These are phyloP conservation scores for Scrobipalpa atriplicella DNA, from an alignment of 2,888 invertebrate genomes.

Conservation along the genomic window DNA sequence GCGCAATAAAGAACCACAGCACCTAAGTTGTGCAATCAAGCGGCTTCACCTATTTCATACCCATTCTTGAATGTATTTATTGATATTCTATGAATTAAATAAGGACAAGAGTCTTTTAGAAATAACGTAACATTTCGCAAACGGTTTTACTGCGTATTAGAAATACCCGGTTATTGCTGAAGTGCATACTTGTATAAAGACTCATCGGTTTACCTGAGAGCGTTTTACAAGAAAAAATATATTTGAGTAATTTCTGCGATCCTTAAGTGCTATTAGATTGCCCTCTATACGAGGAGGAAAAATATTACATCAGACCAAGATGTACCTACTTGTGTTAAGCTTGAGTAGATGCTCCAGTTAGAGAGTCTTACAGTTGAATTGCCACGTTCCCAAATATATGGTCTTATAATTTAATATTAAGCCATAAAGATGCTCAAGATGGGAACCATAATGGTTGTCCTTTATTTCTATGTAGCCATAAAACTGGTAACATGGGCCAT, in stretches of 20 bases:
- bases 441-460: neutral
- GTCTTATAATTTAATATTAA: neutral
- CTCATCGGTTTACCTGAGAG: neutral
- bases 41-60: slow-evolving; percentile 26
- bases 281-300: neutral
- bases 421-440: neutral
- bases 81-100: slow-evolving; percentile 27
- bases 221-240: neutral
- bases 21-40: slow-evolving; percentile 25
- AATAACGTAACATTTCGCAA: slow-evolving; percentile 22
- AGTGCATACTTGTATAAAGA: slow-evolving; percentile 1
- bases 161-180: neutral
- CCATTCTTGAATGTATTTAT: slow-evolving; percentile 27
- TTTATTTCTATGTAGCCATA: neutral
- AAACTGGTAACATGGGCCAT: slow-evolving; percentile 20
- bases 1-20: slow-evolving; percentile 44
- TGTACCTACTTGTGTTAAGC: neutral
- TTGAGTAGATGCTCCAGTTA: neutral
- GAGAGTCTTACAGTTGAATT: neutral
- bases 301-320: neutral
- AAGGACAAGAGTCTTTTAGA: slow-evolving; percentile 27
- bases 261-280: neutral
- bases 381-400: neutral
- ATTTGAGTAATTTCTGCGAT: neutral
- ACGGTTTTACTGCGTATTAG: slow-evolving; percentile 10